Conservation (phyloP, 37 sponge, comb jelly and placozoan genomes). For the Eunapius fragilis region DNA sequence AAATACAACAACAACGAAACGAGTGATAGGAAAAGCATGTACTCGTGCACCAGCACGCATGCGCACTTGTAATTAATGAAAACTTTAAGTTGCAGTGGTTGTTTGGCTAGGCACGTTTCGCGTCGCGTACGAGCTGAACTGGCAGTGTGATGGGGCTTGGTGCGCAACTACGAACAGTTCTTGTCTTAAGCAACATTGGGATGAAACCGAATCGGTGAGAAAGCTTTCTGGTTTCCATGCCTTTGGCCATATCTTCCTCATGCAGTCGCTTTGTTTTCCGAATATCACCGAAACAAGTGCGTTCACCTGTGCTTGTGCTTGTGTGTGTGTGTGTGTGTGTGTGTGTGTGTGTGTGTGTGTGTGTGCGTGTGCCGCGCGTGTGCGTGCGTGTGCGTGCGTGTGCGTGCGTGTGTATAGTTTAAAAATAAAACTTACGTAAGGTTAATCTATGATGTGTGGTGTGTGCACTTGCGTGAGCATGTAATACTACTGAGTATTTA, state of each 20-base stretch:
- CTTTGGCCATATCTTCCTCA: conserved; percentile 30
- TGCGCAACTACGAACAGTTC: not conserved
- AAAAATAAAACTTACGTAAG: not conserved
- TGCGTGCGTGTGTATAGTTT: not conserved
- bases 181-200: not conserved
- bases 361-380: conserved; percentile 14
- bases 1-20: too few species aligned
- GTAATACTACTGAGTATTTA: not conserved
- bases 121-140: not conserved
- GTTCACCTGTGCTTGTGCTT: conserved; percentile 51
- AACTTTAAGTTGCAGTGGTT: not conserved
- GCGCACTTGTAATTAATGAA: not conserved
- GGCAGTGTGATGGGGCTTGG: not conserved
- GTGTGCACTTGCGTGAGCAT: not conserved
- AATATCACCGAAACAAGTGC: conserved; percentile 25
- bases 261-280: conserved; percentile 35
- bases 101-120: not conserved
- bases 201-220: not conserved
- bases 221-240: conserved; percentile 30
- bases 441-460: not conserved
- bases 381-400: not conserved
- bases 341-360: conserved; percentile 35
- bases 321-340: not conserved
- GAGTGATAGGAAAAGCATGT: too few species aligned
- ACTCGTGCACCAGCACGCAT: not conserved